Percentiles rank a stretch among this genome's conserved stretches.
These are phyloP conservation scores for Coelopa frigida DNA, from an alignment of 1,140 invertebrate species.

Conservation along the genomic window DNA sequence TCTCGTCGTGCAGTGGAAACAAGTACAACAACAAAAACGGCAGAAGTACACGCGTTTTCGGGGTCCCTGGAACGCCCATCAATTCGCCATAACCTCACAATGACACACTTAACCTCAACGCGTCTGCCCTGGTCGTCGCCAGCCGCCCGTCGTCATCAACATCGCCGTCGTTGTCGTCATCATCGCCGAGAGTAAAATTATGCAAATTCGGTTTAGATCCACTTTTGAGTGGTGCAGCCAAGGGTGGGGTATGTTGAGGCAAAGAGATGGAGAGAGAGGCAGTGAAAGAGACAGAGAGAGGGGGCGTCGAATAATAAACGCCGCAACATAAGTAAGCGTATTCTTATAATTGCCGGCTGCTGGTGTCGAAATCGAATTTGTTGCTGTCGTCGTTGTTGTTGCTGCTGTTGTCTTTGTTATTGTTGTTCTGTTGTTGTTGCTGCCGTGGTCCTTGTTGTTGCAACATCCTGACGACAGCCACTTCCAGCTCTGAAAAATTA, in stretches of 20 bases:
- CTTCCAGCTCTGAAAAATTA: conserved; percentile 1
- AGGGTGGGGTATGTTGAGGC: neutral
- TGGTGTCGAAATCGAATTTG: conserved; percentile 13
- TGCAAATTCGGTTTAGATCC: conserved; percentile 42
- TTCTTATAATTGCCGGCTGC: conserved; percentile 13
- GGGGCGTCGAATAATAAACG: conserved; percentile 5
- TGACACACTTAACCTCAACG: conserved; percentile 11
- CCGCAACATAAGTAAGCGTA: conserved; percentile 13
- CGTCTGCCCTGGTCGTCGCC: neutral
- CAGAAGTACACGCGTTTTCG: neutral
- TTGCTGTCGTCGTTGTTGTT: conserved; percentile 6
- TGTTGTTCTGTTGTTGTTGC: neutral
- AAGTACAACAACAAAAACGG: neutral
- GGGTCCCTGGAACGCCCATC: conserved; percentile 9
- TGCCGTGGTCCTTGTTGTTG: neutral
- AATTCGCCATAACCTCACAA: conserved; percentile 9
- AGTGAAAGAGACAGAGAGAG: conserved; percentile 3
- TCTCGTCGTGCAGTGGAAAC: neutral
- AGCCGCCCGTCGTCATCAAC: neutral
- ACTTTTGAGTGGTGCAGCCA: conserved; percentile 11
- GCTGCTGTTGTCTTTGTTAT: neutral
- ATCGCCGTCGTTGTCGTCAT: neutral
- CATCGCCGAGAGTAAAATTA: conserved; percentile 34
- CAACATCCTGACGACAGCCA: neutral
- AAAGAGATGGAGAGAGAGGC: neutral